phyloP scores from a whole-genome alignment of 2,888 invertebrate species.

The Stenodema calcarata region DNA sequence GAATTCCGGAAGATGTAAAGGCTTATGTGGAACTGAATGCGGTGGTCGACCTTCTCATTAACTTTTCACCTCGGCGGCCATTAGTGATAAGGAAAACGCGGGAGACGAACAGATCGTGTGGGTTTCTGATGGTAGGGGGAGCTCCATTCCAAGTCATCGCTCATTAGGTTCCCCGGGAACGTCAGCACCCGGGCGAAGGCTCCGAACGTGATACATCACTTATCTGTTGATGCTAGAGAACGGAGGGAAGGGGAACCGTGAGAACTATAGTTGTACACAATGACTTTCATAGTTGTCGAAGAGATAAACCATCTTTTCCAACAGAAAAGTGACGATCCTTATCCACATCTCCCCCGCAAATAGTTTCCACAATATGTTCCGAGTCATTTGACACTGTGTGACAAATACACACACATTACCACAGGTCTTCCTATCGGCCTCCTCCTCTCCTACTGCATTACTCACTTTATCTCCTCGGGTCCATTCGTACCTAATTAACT shows the following conservation, averaged over 20 bases:
- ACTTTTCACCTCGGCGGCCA: slow-evolving; percentile 43
- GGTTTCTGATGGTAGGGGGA: not conserved
- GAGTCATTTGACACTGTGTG: not conserved
- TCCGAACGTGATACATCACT: slow-evolving; percentile 47
- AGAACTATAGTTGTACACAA: slow-evolving; percentile 42
- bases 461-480: not conserved
- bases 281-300: slow-evolving; percentile 29
- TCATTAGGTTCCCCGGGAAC: slow-evolving; percentile 45
- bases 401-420: not conserved
- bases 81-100: slow-evolving; percentile 36
- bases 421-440: not conserved
- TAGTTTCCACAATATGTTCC: not conserved
- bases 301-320: slow-evolving; percentile 18
- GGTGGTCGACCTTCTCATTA: slow-evolving; percentile 38
- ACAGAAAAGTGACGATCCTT: slow-evolving; percentile 35
- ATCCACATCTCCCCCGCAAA: slow-evolving; percentile 1
- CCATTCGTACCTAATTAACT: slow-evolving; percentile 17
- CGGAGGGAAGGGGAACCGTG: slow-evolving; percentile 11
- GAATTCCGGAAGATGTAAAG: not conserved
- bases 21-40: not conserved
- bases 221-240: slow-evolving; percentile 37
- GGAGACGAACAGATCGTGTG: slow-evolving; percentile 18
- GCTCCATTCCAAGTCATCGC: slow-evolving; percentile 39
- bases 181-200: slow-evolving; percentile 35
- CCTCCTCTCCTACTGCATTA: not conserved